A percentile compares a stretch with the other conserved stretches of the same genome.
These are phyloP conservation scores for Leptoclinus maculatus DNA, from an alignment of 2,797 vertebrate genomes.

Conservation along the genomic window DNA sequence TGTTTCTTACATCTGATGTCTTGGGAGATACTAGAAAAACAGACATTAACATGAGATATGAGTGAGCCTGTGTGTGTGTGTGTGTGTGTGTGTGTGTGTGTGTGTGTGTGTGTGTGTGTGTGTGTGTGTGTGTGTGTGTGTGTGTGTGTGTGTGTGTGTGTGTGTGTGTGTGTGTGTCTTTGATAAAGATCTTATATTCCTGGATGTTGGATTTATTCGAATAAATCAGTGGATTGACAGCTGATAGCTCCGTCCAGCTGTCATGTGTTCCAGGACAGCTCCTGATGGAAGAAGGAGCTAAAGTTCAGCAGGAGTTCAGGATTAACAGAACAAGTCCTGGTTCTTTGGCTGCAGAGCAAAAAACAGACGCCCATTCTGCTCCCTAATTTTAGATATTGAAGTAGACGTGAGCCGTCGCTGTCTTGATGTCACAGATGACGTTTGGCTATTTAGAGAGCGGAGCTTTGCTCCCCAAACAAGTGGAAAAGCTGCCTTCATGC, in stretches of 20 bases:
- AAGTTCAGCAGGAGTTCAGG: slow-evolving; percentile 4
- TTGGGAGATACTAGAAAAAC: too few species aligned
- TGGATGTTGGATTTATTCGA: slow-evolving; percentile 3
- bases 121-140: not conserved
- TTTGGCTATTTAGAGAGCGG: slow-evolving; percentile 61
- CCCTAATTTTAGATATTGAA: slow-evolving; percentile 54
- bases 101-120: too few species aligned
- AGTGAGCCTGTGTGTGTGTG: slow-evolving; percentile 20
- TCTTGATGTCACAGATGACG: slow-evolving; percentile 60
- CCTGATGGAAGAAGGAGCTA: too few species aligned
- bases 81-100: not conserved
- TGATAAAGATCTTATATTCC: too few species aligned
- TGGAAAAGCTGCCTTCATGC: slow-evolving; percentile 69
- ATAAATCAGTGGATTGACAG: not conserved
- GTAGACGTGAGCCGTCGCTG: slow-evolving; percentile 38
- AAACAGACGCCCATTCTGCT: slow-evolving; percentile 19
- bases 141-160: slow-evolving; percentile 33
- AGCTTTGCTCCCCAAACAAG: slow-evolving; percentile 42
- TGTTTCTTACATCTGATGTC: too few species aligned
- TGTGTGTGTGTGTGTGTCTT: slow-evolving; percentile 32
- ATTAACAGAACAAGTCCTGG: not conserved
- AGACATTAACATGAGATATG: not conserved
- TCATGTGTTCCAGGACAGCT: too few species aligned
- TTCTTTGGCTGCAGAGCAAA: slow-evolving; percentile 2
- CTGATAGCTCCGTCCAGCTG: too few species aligned